Evolutionary conservation across 2,113 vertebrate species (phyloP).

Genomic region (Cyprichromis sp.): DNA sequence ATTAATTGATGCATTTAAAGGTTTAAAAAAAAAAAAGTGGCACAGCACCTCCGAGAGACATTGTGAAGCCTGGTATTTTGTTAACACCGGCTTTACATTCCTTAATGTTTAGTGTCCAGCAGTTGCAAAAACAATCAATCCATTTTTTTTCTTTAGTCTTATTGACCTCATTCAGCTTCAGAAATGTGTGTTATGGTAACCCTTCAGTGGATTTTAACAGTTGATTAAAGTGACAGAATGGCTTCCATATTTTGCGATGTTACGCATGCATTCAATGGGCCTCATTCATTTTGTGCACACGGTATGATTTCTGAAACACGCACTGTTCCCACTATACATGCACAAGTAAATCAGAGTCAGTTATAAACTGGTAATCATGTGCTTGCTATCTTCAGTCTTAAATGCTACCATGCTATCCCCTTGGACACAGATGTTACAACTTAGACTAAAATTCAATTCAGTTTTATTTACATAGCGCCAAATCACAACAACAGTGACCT

Average conservation of each 20-base stretch:
- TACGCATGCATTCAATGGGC: not conserved
- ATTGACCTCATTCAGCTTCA: not conserved
- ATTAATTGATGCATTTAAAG: not conserved
- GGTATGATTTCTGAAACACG: not conserved
- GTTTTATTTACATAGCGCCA: not conserved
- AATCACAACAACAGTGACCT: not conserved
- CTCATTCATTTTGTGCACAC: not conserved
- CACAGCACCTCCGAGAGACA: not conserved
- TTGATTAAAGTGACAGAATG: not conserved
- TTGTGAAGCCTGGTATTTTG: not conserved
- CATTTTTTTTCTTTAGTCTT: not conserved
- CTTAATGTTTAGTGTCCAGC: not conserved
- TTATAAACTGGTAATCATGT: not conserved
- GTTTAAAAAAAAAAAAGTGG: not conserved
- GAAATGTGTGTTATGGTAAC: not conserved
- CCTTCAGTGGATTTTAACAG: not conserved
- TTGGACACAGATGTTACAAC: not conserved
- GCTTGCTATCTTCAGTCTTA: not conserved
- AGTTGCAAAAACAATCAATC: not conserved
- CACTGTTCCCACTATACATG: not conserved
- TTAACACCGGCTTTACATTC: not conserved
- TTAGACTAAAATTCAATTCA: not conserved
- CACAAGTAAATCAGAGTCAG: not conserved
- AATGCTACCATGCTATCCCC: not conserved
- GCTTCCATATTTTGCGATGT: not conserved